Base-by-base conservation (phyloP, 2,888 invertebrate species). In the Phyllotreta striolata region DNA sequence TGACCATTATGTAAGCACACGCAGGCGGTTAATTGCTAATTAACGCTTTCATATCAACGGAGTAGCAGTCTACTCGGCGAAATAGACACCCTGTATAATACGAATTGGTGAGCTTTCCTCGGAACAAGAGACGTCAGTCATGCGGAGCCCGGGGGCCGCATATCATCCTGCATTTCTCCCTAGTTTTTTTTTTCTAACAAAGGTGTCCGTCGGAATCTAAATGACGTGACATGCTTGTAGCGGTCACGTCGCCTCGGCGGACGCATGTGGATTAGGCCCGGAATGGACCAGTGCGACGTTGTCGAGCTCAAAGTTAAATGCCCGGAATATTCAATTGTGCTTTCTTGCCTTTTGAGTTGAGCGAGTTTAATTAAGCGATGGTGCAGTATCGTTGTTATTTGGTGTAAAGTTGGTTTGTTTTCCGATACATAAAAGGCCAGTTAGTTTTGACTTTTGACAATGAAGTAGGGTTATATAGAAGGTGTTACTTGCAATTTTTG, bases 211-310 rank as follows among this genome's bases (percentile, higher is more conserved):
- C 73, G 75, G 76, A 75, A 79, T 78, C 73, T 73, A 70, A 72
- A 71, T 68, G 75, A 77, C 76, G 73, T 77, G 78, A 77, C 76
- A 71, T 76, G 77, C 73, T 71, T 71, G 74, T 73, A 75, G 77
- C 77, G 77, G 78, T 76, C 76, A 76, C 74, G 77, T 79, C 78
- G 78, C 72, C 77, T 79, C 77, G 74, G 75, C 77, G 77, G 72
- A 55, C 70, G 72, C 76, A 72, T 69, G 72, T 71, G 77, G 79
- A 79, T 80, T 68, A 62, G 56, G 57, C 44, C 41, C 24, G 24
- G 24, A 24, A 24, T 24, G 24, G 24, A 24, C 24, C 24, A 24
- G 24, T 24, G 24, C 24, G 4, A 24, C 24, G 24, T 24, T 24
- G 24, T 24, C 24, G 24, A 1, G 24, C 24, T 24, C 24, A 24